These are phyloP conservation scores for Oscheius sp. DNA, from an alignment of 2,888 invertebrate species.

Conservation along the genomic window DNA sequence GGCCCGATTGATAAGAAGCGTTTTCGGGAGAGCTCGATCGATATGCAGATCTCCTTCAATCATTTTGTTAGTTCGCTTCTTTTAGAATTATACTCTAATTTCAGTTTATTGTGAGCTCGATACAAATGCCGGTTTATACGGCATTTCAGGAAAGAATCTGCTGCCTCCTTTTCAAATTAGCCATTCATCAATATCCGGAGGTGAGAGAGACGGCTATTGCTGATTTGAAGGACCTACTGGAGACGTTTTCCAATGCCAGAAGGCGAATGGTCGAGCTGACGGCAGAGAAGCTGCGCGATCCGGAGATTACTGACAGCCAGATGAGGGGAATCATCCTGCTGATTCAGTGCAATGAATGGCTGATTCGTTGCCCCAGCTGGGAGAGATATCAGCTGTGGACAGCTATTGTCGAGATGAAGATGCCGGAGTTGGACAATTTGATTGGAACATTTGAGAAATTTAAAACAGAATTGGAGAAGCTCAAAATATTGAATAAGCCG, in stretches of 20 bases:
- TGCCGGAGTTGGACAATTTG: constrained; percentile 9
- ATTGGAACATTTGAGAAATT: constrained; percentile 3
- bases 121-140: constrained; percentile 8
- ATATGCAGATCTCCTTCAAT: too few relatives aligned
- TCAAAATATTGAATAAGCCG: neutral
- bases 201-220: constrained; percentile 1
- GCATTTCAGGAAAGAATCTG: constrained; percentile 24
- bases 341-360: constrained; percentile 4
- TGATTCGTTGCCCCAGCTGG: neutral
- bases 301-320: constrained; percentile 4
- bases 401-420: constrained; percentile 20
- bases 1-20: too few relatives aligned
- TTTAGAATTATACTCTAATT: neutral
- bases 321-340: constrained; percentile 19
- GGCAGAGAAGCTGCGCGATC: neutral
- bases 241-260: neutral
- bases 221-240: neutral
- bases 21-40: too few relatives aligned
- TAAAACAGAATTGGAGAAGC: constrained; percentile 7
- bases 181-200: constrained; percentile 22
- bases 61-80: constrained; percentile 16
- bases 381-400: constrained; percentile 15
- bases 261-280: neutral
- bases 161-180: neutral
- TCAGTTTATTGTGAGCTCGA: constrained; percentile 9